phyloP scores from a whole-genome alignment of 2,113 vertebrate species.

The Pavo muticus region DNA sequence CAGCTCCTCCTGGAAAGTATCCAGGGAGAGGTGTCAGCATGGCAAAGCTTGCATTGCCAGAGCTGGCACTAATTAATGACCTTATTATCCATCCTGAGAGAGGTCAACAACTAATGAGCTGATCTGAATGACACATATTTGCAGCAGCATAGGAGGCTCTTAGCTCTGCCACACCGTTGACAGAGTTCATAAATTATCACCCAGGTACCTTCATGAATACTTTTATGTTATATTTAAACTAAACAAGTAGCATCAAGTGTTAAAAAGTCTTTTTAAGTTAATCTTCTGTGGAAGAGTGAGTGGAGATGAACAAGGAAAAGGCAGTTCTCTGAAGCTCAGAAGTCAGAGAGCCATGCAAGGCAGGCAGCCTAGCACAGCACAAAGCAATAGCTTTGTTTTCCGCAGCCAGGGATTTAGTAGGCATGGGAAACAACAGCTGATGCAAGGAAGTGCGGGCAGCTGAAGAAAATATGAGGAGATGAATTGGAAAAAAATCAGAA shows the following conservation, averaged over 20 bases:
- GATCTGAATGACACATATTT: background rate
- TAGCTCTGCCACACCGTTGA: background rate
- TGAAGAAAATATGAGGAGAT: background rate
- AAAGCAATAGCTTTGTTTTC: conserved; percentile 21
- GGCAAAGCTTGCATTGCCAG: background rate
- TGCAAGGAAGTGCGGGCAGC: background rate
- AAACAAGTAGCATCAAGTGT: background rate
- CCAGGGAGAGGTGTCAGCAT: background rate
- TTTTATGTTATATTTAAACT: background rate
- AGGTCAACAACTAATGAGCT: conserved; percentile 40
- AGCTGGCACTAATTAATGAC: conserved; percentile 51
- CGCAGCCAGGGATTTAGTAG: background rate
- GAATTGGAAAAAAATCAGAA: background rate
- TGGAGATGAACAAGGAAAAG: background rate
- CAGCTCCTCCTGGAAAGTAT: background rate
- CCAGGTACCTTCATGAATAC: background rate
- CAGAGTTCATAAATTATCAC: background rate
- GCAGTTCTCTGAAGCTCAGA: background rate
- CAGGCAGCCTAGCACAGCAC: background rate
- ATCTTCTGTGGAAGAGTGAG: background rate
- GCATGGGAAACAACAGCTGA: conserved; percentile 6
- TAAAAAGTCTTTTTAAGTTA: background rate
- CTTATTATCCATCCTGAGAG: conserved; percentile 26
- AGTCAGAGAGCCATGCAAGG: background rate
- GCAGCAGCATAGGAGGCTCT: background rate